Evolutionary conservation across 2,888 invertebrate genomes (phyloP), one percentile per base, ranked within the genome.

Genomic region (Thymelicus acteon): DNA sequence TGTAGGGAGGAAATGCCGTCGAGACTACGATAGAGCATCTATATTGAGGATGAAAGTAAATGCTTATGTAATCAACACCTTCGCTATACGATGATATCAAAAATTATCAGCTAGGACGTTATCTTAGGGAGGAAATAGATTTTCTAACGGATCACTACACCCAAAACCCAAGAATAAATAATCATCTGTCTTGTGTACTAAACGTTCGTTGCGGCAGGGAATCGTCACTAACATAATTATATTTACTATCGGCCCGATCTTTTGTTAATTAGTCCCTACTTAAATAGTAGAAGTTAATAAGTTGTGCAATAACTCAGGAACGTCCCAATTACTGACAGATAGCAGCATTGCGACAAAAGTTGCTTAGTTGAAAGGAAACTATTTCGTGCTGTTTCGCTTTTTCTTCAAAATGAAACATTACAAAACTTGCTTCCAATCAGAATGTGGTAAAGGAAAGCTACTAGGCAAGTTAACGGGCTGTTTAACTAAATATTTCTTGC

Each of bases 391-490:
- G 31, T 49, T 49, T 40, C 57, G n/a, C 24, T 48, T 64, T 70
- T 64, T 64, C 63, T 64, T 49, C 39, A 64, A 70, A 69, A 69
- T 49, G 40, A 64, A 49, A 44, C 63, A 61, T 57, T 37, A 54
- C 54, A 68, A 52, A 69, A 64, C 64, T 69, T 40, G 63, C 58
- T 69, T 63, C 62, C 69, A 69, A 58, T 69, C 63, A 48, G 57
- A 58, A 19, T 57, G 62, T 39, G 57, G 58, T 7, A 47, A 57
- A 31, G 63, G 40, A 69, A 63, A 69, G 63, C 69, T 15, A 60
- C 24, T 54, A 57, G 15, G 44, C 68, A 57, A 57, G 13, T 57
- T 47, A 69, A 62, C 47, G 7, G 47, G 48, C 47, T 62, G 48
- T 69, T 69, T 44, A 61, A 63, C 48, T 62, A 31, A 68, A 60